Evolutionary conservation across 64 coral and sea anemone genomes (phyloP).

Genomic region (Porites australiensis): DNA sequence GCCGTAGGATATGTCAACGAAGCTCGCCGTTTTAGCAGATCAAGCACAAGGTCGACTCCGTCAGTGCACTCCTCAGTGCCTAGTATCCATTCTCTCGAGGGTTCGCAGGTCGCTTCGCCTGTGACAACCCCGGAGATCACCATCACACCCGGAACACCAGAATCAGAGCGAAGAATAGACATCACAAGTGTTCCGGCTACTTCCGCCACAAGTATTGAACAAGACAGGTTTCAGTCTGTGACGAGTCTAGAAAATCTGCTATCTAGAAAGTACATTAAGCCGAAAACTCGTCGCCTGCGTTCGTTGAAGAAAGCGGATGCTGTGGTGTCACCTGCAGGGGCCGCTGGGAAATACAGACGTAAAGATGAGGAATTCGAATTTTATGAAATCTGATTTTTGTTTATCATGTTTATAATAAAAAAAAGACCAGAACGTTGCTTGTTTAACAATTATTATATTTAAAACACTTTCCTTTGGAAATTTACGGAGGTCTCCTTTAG

Average conservation of each 20-base stretch:
- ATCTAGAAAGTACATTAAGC: constrained; percentile 79
- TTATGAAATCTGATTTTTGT: constrained; percentile 30
- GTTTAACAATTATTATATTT: too few species aligned
- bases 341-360: constrained; percentile 65
- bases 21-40: constrained; percentile 29
- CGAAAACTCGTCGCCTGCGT: constrained; percentile 73
- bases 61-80: constrained; percentile 53
- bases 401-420: not conserved
- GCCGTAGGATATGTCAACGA: constrained; percentile 40
- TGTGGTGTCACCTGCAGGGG: constrained; percentile 64
- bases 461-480: too few species aligned
- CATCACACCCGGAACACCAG: constrained; percentile 16
- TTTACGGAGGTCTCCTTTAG: too few species aligned
- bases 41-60: constrained; percentile 19
- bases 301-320: constrained; percentile 80
- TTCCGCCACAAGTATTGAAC: constrained; percentile 72
- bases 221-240: constrained; percentile 74
- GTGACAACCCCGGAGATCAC: constrained; percentile 29
- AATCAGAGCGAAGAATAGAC: constrained; percentile 18
- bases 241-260: constrained; percentile 84
- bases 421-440: too few species aligned
- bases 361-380: constrained; percentile 51
- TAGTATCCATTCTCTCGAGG: constrained; percentile 25
- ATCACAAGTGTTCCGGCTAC: constrained; percentile 47
- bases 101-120: constrained; percentile 25